These are phyloP conservation scores for Perca fluviatilis DNA, from an alignment of 2,113 vertebrate genomes.

Conservation along the genomic window DNA sequence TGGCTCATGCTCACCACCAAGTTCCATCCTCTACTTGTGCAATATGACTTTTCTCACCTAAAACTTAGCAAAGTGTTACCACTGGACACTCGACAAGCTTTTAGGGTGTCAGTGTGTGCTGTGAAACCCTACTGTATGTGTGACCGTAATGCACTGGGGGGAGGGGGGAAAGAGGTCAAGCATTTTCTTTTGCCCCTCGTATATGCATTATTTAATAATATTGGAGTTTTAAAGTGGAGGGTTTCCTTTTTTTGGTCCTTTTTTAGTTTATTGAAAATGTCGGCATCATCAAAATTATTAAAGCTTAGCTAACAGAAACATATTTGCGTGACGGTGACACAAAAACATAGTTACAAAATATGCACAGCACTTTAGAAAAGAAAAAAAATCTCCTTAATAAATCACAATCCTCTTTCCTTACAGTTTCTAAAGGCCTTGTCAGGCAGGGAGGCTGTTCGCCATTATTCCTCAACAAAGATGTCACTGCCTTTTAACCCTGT, in stretches of 20 bases:
- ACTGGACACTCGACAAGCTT: conserved; percentile 10
- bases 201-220: conserved; percentile 47
- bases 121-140: background rate
- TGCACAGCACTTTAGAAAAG: background rate
- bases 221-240: conserved; percentile 3
- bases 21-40: background rate
- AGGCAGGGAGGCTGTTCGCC: conserved; percentile 23
- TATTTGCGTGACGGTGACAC: background rate
- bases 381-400: conserved; percentile 30
- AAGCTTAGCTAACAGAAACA: background rate
- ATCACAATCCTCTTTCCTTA: conserved; percentile 47
- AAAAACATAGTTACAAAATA: background rate
- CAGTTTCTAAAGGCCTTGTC: conserved; percentile 28
- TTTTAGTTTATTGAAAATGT: conserved; percentile 28
- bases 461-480: conserved; percentile 48
- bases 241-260: background rate
- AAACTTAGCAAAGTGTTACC: background rate
- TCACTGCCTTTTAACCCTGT: conserved; percentile 56
- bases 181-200: background rate
- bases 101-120: background rate
- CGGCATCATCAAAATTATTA: conserved; percentile 23
- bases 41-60: background rate
- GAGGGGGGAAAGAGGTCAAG: conserved; percentile 28
- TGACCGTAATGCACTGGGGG: conserved; percentile 15
- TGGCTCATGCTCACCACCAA: background rate